Evolutionary conservation across 1,140 invertebrate species (phyloP).

Genomic region (Ganaspis sp.): DNA sequence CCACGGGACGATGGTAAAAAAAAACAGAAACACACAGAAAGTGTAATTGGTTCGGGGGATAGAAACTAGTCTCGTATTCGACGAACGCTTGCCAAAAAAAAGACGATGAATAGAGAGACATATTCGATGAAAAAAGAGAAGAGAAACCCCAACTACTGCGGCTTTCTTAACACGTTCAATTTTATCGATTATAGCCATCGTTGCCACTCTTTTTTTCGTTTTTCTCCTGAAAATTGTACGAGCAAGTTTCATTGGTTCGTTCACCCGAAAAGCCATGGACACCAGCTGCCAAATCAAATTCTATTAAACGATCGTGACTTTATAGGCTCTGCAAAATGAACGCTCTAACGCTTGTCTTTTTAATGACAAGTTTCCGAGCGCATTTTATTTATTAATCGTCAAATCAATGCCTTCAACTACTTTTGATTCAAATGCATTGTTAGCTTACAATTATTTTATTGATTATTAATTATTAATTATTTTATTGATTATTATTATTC

Average conservation of each 20-base stretch:
- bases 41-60: constrained; percentile 43
- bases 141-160: background rate
- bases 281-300: constrained; percentile 49
- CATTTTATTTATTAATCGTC: no score
- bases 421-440: no score
- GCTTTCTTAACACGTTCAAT: constrained; percentile 16
- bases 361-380: background rate
- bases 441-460: no score
- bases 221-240: background rate
- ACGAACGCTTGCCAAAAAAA: constrained; percentile 31
- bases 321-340: constrained; percentile 32
- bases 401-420: no score
- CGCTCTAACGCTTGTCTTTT: background rate
- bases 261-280: constrained; percentile 6
- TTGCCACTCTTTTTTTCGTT: background rate
- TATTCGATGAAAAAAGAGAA: background rate
- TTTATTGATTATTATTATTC: no score
- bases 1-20: constrained; percentile 46
- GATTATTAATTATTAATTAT: no score
- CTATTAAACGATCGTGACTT: constrained; percentile 45
- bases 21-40: constrained; percentile 23
- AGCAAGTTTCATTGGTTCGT: background rate
- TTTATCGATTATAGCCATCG: constrained; percentile 17
- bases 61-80: background rate
- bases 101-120: constrained; percentile 11